Conservation (phyloP, 2,113 vertebrate species). For the Petromus typicus region DNA sequence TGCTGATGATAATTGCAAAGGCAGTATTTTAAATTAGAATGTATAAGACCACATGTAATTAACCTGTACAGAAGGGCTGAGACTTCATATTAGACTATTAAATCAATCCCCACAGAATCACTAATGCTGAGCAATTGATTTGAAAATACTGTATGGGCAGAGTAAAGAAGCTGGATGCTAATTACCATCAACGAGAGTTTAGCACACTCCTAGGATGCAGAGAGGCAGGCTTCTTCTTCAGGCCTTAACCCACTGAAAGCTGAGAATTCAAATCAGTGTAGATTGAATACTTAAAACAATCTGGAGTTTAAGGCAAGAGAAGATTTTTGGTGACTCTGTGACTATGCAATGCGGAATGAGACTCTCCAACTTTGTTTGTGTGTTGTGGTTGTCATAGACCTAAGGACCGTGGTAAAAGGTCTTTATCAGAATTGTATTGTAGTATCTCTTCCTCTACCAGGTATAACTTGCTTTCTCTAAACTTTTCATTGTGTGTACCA, state of each 20-base stretch:
- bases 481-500: not conserved
- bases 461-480: not conserved
- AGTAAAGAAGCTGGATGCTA: conserved; percentile 73
- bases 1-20: conserved; percentile 83
- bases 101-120: conserved; percentile 80
- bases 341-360: not conserved
- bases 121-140: conserved; percentile 81
- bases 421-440: too few species aligned
- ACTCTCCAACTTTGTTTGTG: not conserved
- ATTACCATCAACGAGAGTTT: conserved; percentile 60
- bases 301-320: conserved; percentile 9
- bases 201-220: conserved; percentile 34
- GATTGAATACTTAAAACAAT: conserved; percentile 20
- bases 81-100: conserved; percentile 83
- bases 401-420: not conserved
- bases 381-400: not conserved
- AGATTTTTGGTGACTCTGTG: not conserved
- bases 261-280: conserved; percentile 66
- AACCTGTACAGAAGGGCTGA: conserved; percentile 82
- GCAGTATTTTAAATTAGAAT: conserved; percentile 83
- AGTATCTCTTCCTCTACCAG: not conserved
- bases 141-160: conserved; percentile 74
- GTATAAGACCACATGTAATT: conserved; percentile 84
- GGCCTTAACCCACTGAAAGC: conserved; percentile 68
- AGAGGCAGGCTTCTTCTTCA: conserved; percentile 43